Base-by-base conservation (phyloP, 2,113 vertebrate species). In the Furnarius figulus region DNA sequence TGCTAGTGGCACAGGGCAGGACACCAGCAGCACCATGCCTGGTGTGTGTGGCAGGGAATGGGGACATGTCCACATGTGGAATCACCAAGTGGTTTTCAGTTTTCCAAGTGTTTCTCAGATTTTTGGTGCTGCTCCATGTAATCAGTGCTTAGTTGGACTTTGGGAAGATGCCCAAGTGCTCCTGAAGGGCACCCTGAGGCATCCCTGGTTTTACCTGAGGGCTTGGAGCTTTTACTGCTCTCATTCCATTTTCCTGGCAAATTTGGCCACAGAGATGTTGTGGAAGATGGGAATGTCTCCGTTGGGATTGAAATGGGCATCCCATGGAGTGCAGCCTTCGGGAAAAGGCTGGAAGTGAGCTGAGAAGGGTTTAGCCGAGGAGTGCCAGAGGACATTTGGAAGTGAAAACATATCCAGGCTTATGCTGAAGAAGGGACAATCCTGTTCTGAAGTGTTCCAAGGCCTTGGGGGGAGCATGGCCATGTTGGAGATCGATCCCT, bases 251-350 rank as follows among this genome's bases (percentile, higher is more conserved):
- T 77, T 78, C 25, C 52, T n/a, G 44, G 22, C 20, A 5, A 12
- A 18, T 70, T n/a, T 37, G 66, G 72, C n/a, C 4, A 0, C 1
- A 2, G 28, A n/a, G 40, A 6, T 11, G 53, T 4, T 23, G 17
- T 8, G 59, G 76, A 37, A 23, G 86, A 23, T 1, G 49, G 8
- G 19, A 75, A 46, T 21, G 2, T 24, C 61, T 20, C 49, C 39
- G 30, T 49, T 1, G 0, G 17, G 3, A 12, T 5, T 8, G 13
- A 46, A 33, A 10, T 2, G 62, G 14, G 46, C 9, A 12, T 68
- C 31, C 63, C 21, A 5, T 20, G 39, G 59, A 25, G 35, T 2
- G 27, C 58, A 46, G 44, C 72, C 63, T 65, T 39, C 24, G 27
- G 15, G 47, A 15, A 20, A 23, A 65, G 46, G 27, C 49, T 81